phyloP scores from a whole-genome alignment of 2,797 vertebrate genomes.

The Pipistrellus pygmaeus region DNA sequence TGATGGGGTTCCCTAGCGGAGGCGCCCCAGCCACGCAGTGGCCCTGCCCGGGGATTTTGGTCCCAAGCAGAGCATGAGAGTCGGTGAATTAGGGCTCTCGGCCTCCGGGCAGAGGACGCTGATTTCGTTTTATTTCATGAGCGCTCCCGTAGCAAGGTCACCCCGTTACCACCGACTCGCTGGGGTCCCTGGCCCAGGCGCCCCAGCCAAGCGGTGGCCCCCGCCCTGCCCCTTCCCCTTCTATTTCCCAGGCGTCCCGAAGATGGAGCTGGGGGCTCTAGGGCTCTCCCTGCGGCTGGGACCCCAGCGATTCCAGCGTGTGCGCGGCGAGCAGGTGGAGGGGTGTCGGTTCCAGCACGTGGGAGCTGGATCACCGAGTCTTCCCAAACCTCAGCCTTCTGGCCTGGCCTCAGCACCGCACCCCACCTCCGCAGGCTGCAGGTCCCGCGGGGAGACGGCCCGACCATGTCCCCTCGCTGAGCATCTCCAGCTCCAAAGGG shows the following conservation, averaged over 20 bases:
- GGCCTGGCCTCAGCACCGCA: not conserved
- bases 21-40: too few relatives aligned
- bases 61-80: not conserved
- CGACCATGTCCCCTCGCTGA: too few relatives aligned
- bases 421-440: not conserved
- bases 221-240: not conserved
- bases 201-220: too few relatives aligned
- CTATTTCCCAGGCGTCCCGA: fast-evolving
- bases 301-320: fast-evolving
- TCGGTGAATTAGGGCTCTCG: not conserved
- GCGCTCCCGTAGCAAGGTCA: not conserved
- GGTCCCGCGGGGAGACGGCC: too few relatives aligned
- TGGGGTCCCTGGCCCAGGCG: too few relatives aligned
- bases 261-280: not conserved
- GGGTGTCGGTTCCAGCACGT: too few relatives aligned
- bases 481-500: not conserved
- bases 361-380: fast-evolving
- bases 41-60: fast-evolving
- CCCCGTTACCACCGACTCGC: not conserved
- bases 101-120: not conserved
- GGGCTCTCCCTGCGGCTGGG: fast-evolving
- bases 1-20: not conserved
- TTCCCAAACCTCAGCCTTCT: too few relatives aligned
- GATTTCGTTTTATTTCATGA: not conserved
- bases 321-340: not conserved